Evolutionary conservation across 2,113 vertebrate genomes (phyloP).

Genomic region (Prunella fulvescens): DNA sequence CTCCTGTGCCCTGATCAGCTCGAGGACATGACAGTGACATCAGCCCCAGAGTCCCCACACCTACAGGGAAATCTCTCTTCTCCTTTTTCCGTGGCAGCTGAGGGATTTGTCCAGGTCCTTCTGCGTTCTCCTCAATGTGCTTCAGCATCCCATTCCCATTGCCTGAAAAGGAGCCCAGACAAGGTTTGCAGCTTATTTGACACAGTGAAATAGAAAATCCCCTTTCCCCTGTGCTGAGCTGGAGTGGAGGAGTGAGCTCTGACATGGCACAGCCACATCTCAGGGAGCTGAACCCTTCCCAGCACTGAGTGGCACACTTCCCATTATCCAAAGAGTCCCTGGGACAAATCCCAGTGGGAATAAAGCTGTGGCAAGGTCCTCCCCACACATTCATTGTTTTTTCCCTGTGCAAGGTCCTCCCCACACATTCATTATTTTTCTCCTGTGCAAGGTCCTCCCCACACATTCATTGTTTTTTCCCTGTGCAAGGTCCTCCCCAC

Average conservation of each 20-base stretch:
- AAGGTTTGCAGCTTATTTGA: neutral
- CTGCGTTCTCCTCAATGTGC: constrained; percentile 76
- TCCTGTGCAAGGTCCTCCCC: neutral
- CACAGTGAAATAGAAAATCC: neutral
- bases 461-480: neutral
- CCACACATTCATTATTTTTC: neutral
- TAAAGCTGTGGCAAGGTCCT: neutral
- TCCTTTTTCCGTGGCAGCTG: constrained; percentile 85
- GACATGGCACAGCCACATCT: neutral
- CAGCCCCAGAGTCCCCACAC: constrained; percentile 33
- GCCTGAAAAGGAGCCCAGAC: constrained; percentile 53
- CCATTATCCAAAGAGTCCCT: neutral
- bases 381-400: neutral
- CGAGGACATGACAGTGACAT: fast-evolving
- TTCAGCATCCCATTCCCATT: constrained; percentile 81
- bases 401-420: neutral
- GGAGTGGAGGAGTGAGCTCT: neutral
- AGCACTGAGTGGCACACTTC: neutral
- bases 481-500: neutral
- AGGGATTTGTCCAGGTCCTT: constrained; percentile 76
- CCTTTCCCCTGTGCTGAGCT: neutral
- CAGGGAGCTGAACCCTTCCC: neutral
- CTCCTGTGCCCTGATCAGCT: neutral
- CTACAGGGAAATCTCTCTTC: constrained; percentile 90
- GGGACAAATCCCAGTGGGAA: neutral